These are phyloP conservation scores for Pomatorhinus ruficollis DNA, from an alignment of 2,113 vertebrate species.

Conservation along the genomic window DNA sequence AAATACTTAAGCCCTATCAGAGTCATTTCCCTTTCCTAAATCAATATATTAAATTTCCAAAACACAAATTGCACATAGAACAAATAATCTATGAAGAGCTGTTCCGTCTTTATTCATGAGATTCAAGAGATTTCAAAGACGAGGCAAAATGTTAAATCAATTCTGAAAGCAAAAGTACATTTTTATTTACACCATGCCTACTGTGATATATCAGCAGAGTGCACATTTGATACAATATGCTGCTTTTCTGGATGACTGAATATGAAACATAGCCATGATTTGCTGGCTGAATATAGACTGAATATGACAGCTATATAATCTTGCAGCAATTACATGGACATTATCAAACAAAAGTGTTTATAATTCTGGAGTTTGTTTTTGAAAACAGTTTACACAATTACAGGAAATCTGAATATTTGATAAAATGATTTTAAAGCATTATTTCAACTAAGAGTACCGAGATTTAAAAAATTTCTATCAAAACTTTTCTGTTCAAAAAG, in stretches of 20 bases:
- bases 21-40: neutral
- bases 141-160: neutral
- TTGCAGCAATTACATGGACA: neutral
- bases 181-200: neutral
- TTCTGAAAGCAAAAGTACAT: slow-evolving; percentile 19
- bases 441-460: neutral
- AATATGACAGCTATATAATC: neutral
- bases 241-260: neutral
- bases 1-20: neutral
- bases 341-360: neutral
- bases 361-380: neutral
- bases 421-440: neutral
- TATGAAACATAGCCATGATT: neutral
- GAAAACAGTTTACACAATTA: neutral
- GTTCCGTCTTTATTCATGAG: neutral
- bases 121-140: neutral
- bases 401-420: neutral
- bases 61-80: neutral
- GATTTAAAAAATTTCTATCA: neutral
- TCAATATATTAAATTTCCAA: neutral
- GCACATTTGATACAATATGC: neutral
- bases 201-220: neutral
- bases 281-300: neutral
- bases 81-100: neutral
- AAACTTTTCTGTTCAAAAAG: neutral